Conservation (phyloP, 2,888 invertebrate genomes). For the Lepidonotus clava region DNA sequence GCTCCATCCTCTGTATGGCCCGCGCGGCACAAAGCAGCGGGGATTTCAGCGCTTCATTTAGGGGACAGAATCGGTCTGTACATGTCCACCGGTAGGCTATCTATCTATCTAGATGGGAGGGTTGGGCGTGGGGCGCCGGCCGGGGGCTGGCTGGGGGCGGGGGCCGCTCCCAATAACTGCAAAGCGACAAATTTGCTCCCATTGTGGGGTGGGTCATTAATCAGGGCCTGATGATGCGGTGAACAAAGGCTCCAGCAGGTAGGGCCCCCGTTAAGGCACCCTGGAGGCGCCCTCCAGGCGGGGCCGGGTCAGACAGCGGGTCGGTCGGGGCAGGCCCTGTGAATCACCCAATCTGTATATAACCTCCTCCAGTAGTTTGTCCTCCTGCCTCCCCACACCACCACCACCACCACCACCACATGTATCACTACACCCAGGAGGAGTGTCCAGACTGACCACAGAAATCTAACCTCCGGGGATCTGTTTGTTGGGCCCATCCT, state of each 20-base stretch:
- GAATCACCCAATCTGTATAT: slow-evolving; percentile 9
- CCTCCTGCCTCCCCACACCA: background rate
- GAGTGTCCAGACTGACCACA: no score
- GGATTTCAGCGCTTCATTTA: background rate
- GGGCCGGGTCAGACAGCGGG: background rate
- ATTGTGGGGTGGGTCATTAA: slow-evolving; percentile 25
- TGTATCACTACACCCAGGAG: background rate
- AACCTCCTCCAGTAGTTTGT: background rate
- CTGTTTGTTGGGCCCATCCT: no score
- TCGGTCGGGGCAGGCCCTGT: background rate
- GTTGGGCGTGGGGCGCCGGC: background rate
- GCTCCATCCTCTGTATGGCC: no score
- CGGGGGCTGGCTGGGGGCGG: background rate
- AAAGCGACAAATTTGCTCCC: slow-evolving; percentile 33
- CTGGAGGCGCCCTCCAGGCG: slow-evolving; percentile 33
- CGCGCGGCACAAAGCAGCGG: background rate
- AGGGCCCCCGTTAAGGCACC: background rate
- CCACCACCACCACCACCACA: background rate
- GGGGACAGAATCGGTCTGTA: background rate
- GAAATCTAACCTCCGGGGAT: no score
- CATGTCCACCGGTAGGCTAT: background rate
- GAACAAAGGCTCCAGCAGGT: slow-evolving; percentile 26
- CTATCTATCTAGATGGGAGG: slow-evolving; percentile 17
- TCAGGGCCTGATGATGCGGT: slow-evolving; percentile 31
- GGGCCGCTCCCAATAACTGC: slow-evolving; percentile 9